Percentiles rank a stretch among this genome's conserved stretches.
These are phyloP conservation scores for Galerucella calmariensis DNA, from an alignment of 2,888 invertebrate genomes.

Conservation along the genomic window DNA sequence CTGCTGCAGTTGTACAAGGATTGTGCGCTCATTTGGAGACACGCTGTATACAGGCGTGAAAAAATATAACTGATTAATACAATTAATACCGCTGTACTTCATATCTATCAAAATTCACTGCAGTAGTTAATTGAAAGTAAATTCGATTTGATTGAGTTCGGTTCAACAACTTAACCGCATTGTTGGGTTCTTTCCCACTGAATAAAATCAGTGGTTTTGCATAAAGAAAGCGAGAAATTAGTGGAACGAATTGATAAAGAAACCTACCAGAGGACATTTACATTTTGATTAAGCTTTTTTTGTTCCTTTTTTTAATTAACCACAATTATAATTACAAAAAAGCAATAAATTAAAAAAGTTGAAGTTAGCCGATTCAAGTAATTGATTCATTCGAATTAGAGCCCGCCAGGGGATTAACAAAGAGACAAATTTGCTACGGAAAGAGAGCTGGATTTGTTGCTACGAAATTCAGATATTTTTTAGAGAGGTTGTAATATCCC, in stretches of 20 bases:
- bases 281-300: slow-evolving; percentile 59
- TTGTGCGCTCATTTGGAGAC: no score
- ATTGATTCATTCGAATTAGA: slow-evolving; percentile 29
- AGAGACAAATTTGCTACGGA: slow-evolving; percentile 11
- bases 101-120: neutral
- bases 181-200: slow-evolving; percentile 50
- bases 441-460: neutral
- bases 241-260: slow-evolving; percentile 48
- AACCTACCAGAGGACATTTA: slow-evolving; percentile 52
- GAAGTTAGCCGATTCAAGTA: slow-evolving; percentile 27
- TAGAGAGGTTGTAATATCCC: no score
- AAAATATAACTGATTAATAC: neutral
- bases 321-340: slow-evolving; percentile 55
- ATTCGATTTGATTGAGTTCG: slow-evolving; percentile 6
- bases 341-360: slow-evolving; percentile 33
- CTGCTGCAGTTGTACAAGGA: no score
- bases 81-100: neutral
- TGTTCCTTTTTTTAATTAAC: slow-evolving; percentile 59
- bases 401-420: slow-evolving; percentile 14
- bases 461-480: neutral
- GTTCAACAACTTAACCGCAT: slow-evolving; percentile 22
- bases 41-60: no score
- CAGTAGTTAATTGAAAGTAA: neutral
- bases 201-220: slow-evolving; percentile 49
- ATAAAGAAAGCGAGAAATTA: slow-evolving; percentile 49